phyloP scores from a whole-genome alignment of 2,888 invertebrate genomes.

The Amphipyra tragopoginis region DNA sequence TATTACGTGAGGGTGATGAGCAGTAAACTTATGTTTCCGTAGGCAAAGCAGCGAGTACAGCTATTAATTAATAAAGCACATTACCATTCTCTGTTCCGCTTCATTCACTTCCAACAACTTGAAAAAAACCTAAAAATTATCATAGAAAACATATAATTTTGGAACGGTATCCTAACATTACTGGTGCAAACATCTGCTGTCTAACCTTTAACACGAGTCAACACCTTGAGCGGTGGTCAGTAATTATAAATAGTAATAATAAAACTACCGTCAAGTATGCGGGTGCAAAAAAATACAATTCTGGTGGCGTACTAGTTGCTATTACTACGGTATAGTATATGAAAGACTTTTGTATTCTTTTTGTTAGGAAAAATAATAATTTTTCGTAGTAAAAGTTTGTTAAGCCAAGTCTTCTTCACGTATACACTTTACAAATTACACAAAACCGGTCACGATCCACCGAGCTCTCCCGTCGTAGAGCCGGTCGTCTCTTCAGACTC shows the following conservation, averaged over 20 bases:
- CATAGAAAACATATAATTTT: slow-evolving; percentile 7
- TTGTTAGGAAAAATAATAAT: neutral
- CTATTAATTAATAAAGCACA: too few relatives aligned
- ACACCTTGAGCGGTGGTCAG: slow-evolving; percentile 67
- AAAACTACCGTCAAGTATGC: slow-evolving; percentile 54
- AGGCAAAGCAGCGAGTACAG: too few relatives aligned
- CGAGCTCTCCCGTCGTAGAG: too few relatives aligned
- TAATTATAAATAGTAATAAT: slow-evolving; percentile 61
- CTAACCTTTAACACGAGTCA: slow-evolving; percentile 72
- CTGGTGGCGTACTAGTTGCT: slow-evolving; percentile 9
- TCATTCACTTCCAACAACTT: slow-evolving; percentile 18
- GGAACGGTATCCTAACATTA: slow-evolving; percentile 63
- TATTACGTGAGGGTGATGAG: too few relatives aligned
- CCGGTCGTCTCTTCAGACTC: too few relatives aligned
- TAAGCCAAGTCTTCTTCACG: too few relatives aligned
- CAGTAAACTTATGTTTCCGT: too few relatives aligned
- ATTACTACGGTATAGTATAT: neutral
- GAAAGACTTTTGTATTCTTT: neutral
- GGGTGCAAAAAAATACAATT: slow-evolving; percentile 65
- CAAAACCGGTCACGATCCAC: too few relatives aligned
- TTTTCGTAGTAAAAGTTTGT: too few relatives aligned
- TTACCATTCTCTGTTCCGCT: slow-evolving; percentile 3
- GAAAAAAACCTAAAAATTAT: slow-evolving; percentile 14
- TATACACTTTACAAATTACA: too few relatives aligned
- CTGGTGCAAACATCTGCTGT: slow-evolving; percentile 77